These are phyloP conservation scores for Therioaphis trifolii DNA, from an alignment of 2,888 invertebrate species.

Conservation along the genomic window DNA sequence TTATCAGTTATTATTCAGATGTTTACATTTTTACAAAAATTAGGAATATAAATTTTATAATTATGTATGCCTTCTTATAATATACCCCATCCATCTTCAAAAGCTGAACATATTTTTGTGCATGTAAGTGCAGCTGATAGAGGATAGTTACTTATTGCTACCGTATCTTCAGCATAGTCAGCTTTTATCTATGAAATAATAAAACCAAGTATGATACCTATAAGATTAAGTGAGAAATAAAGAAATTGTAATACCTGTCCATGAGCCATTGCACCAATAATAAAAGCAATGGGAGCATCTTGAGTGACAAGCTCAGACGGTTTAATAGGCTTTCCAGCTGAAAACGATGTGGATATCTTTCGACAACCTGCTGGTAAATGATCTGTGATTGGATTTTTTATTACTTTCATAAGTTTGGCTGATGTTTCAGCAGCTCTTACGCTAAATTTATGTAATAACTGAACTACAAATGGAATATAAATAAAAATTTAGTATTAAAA, in stretches of 20 bases:
- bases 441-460: slow-evolving; percentile 92
- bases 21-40: slow-evolving; percentile 25
- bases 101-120: slow-evolving; percentile 92
- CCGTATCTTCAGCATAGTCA: slow-evolving; percentile 90
- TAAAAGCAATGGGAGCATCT: slow-evolving; percentile 87
- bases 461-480: slow-evolving; percentile 77
- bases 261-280: slow-evolving; percentile 97
- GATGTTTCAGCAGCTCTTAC: slow-evolving; percentile 91
- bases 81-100: slow-evolving; percentile 93
- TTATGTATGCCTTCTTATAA: slow-evolving; percentile 69
- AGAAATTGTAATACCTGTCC: slow-evolving; percentile 77
- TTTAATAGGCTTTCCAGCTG: slow-evolving; percentile 78
- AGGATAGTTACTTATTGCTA: slow-evolving; percentile 96
- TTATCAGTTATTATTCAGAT: background rate
- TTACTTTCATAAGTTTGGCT: slow-evolving; percentile 91
- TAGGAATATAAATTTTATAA: background rate
- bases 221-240: background rate
- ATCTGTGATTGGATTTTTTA: slow-evolving; percentile 94
- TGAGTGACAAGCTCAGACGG: slow-evolving; percentile 84
- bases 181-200: slow-evolving; percentile 71
- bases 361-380: slow-evolving; percentile 94
- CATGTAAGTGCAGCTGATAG: slow-evolving; percentile 96
- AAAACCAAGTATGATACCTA: background rate
- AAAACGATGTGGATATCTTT: slow-evolving; percentile 91
- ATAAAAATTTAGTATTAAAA: no score